Evolutionary conservation across 2,797 vertebrate species (phyloP), one percentile per base, ranked within the genome.

Genomic region (Glossophaga mutica): DNA sequence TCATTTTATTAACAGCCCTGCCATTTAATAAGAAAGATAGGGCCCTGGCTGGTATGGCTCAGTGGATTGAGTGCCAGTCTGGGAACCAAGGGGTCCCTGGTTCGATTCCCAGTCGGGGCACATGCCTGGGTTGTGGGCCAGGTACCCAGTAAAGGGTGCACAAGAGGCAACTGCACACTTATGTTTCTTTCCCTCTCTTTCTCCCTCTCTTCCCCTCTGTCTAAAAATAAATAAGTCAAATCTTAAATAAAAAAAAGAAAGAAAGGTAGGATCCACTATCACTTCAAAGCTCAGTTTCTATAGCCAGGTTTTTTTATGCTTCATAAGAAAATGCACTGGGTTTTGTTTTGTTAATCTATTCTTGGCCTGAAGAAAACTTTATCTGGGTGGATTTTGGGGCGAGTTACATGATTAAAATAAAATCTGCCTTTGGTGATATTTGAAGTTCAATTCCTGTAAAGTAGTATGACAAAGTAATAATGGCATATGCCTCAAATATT

Each of bases 401-500:
- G 19, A 83, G 52, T 94, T 87, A 50, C 93, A 67, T 68, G 42
- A 90, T 81, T 15, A 57, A 34, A 57, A 7, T 87, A 84, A 62
- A 65, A 3, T 70, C 68, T 94, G 68, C 6, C 6, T 91, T 93
- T 83, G 74, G 29, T 74, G 79, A 87, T 88, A 46, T 21, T 96
- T 87, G 79, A 95, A 94, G 73, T 94, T 94, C 16, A 90, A 65
- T 22, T 91, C 44, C 52, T 4, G 29, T 65, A 29, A 92, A 94
- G 24, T 88, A 26, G 4, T 44, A 32, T 55, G 67, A 70, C 1
- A n/a, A 39, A 86, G 52, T 87, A 68, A 76, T 65, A 26, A 19
- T 84, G 37, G 12, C n/a, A 44, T 83, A 26, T 70, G 3, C 32
- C 50, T 94, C 62, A n/a, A 9, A 44, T 65, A 59, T 59, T 21